Evolutionary conservation across 2,888 invertebrate genomes (phyloP).

Genomic region (Tupiocoris notatus): DNA sequence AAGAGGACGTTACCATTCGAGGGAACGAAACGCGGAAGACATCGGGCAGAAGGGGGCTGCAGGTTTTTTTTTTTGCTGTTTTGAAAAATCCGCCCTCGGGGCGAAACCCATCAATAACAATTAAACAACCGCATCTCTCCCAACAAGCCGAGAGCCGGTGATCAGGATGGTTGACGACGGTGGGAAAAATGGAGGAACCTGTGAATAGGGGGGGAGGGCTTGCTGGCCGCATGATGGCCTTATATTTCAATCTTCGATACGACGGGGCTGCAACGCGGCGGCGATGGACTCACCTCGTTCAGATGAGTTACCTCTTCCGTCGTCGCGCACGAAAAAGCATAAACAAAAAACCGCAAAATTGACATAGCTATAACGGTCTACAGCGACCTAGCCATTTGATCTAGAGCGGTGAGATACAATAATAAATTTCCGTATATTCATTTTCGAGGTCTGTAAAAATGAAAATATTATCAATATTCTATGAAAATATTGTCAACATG

Average conservation of each 20-base stretch:
- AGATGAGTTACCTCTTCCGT: conserved; percentile 23
- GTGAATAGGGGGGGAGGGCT: background rate
- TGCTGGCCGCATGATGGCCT: conserved; percentile 23
- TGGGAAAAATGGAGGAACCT: background rate
- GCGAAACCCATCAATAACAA: conserved; percentile 40
- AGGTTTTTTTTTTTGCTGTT: background rate
- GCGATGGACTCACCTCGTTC: background rate
- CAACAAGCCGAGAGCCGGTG: background rate
- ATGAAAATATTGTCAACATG: too few species aligned
- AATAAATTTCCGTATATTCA: too few species aligned
- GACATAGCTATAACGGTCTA: too few species aligned
- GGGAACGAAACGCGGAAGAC: background rate
- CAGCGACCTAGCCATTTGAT: too few species aligned
- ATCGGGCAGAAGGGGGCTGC: background rate
- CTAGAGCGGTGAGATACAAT: too few species aligned
- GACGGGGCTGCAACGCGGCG: background rate
- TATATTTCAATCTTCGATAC: conserved; percentile 23
- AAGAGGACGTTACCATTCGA: background rate
- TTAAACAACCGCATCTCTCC: conserved; percentile 34
- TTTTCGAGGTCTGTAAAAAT: too few species aligned
- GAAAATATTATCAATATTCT: too few species aligned
- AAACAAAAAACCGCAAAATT: background rate
- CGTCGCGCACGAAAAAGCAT: background rate
- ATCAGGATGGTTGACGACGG: too few species aligned
- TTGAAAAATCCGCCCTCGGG: conserved; percentile 32